Base-by-base conservation (phyloP, 2,113 vertebrate species). In the Globicephala melas region DNA sequence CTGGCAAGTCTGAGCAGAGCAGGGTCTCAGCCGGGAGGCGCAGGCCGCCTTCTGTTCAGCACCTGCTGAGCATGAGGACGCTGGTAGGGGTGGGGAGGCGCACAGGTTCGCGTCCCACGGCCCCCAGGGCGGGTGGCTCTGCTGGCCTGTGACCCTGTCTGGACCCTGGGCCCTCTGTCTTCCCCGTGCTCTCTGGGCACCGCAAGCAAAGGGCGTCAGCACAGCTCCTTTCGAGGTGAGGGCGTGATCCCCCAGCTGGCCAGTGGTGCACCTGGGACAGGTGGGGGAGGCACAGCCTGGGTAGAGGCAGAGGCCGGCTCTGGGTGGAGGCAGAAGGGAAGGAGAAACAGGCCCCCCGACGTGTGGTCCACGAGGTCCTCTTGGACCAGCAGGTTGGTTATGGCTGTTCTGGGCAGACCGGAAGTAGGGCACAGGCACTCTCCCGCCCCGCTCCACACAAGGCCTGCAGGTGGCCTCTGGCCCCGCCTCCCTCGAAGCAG, bases 21-120 rank as follows among this genome's bases (percentile, higher is more conserved):
- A 2, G n/a, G 60, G 9, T 33, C 47, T 33, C 4, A 15, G 58
- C 33, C 5, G 2, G 8, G 21, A 38, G 13, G 41, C 18, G 3
- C 62, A 5, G n/a, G 44, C 14, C 21, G 8, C 70, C 36, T 25
- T 63, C 87, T 31, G 1, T 7, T 76, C 14, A 6, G 87, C 25
- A 12, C 25, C 36, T 1, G 2, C 41, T 20, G 8, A 28, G 73
- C 50, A 12, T 38, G 3, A 31, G 10, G 21, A 9, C 10, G 9
- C 44, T 47, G 36, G 31, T 10, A 13, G 15, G 38, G 17, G 31
- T 17, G 50, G 74, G 41, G 62, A 31, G 71, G 62, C 62, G 1
- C 62, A 3, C 5, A 2, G 25, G 44, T 53, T 47, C 9, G 0
- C 3, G 28, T 44, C 28, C 4, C 60, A 1, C 1, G 28, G 36